Conservation (phyloP, 2,113 vertebrate genomes). For the Burhinus bistriatus region DNA sequence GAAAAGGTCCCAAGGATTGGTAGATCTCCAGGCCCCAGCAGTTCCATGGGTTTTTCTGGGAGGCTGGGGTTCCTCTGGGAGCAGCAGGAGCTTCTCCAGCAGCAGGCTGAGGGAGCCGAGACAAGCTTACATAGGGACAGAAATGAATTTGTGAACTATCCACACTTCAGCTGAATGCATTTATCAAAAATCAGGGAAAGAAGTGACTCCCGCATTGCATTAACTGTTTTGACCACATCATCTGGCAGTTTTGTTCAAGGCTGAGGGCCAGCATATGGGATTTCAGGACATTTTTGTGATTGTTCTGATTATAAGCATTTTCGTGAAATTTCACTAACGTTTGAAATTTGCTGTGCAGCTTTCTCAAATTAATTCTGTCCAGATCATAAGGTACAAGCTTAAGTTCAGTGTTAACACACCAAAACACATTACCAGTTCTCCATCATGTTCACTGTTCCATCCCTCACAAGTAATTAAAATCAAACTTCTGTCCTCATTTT, state of each 20-base stretch:
- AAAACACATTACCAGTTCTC: background rate
- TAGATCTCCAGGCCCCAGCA: background rate
- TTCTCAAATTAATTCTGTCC: background rate
- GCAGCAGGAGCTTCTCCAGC: background rate
- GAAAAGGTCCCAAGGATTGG: background rate
- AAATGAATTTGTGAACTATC: background rate
- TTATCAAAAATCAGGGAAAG: background rate
- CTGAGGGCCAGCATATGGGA: background rate
- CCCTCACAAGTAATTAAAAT: background rate
- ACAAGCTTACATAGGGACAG: background rate
- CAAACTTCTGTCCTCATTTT: background rate
- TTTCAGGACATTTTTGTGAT: background rate
- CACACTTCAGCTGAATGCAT: background rate
- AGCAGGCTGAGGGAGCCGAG: rapidly evolving
- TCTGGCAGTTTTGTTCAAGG: background rate
- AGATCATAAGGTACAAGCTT: background rate
- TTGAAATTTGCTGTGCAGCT: background rate
- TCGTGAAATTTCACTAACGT: background rate
- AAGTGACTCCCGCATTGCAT: background rate
- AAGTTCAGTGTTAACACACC: background rate
- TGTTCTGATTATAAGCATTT: background rate
- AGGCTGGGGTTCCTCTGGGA: background rate
- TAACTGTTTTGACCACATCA: background rate
- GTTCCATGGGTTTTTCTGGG: background rate
- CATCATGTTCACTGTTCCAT: background rate